These are phyloP conservation scores for Novumbra hubbsi DNA, from an alignment of 2,797 vertebrate genomes.

Conservation along the genomic window DNA sequence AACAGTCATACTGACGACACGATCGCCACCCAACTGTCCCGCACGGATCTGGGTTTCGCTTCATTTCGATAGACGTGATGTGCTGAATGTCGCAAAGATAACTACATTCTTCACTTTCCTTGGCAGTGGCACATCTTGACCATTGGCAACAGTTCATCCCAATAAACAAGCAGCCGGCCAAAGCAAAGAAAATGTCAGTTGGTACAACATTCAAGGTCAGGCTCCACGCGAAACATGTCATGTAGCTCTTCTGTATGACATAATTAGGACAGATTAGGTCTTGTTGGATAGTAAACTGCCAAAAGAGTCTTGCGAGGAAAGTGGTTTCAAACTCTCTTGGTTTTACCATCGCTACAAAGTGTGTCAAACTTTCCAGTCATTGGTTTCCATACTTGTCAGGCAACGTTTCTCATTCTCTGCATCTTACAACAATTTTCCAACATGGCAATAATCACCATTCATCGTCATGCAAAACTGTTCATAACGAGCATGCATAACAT, in stretches of 20 bases:
- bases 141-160: neutral
- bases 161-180: constrained; percentile 1
- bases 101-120: neutral
- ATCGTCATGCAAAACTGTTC: neutral
- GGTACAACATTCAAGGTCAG: neutral
- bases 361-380: neutral
- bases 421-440: neutral
- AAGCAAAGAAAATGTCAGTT: neutral
- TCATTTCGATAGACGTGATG: neutral
- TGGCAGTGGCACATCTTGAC: neutral
- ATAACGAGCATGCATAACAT: neutral
- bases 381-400: neutral
- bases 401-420: neutral
- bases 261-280: neutral
- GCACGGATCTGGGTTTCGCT: neutral
- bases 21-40: neutral
- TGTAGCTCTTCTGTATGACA: neutral
- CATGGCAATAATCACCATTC: neutral
- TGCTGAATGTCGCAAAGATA: neutral
- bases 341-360: neutral
- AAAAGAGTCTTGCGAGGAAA: no score
- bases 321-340: neutral
- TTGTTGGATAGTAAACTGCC: neutral
- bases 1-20: neutral
- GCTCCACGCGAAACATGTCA: neutral